These are phyloP conservation scores for Drosophila truncata DNA, from an alignment of 1,140 invertebrate species.

Conservation along the genomic window DNA sequence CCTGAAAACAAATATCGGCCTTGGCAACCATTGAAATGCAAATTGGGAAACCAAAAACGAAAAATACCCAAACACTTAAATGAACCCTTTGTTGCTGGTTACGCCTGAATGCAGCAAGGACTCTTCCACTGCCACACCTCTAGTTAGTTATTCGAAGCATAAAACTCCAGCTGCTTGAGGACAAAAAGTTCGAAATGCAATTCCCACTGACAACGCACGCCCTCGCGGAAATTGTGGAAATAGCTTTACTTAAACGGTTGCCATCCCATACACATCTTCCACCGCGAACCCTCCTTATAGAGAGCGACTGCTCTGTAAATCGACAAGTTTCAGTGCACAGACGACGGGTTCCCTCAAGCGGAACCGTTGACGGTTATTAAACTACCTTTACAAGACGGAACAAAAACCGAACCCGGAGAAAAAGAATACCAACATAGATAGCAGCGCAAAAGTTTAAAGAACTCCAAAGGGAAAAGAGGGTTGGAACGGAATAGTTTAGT, in stretches of 20 bases:
- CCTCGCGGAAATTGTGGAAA: slow-evolving; percentile 50
- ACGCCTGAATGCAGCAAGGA: slow-evolving; percentile 45
- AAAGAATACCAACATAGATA: slow-evolving; percentile 48
- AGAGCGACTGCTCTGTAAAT: slow-evolving; percentile 24
- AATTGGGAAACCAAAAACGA: slow-evolving; percentile 35
- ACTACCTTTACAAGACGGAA: slow-evolving; percentile 52
- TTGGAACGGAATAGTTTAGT: slow-evolving; percentile 42
- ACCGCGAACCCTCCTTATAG: slow-evolving; percentile 16
- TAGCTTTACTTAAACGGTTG: slow-evolving; percentile 49
- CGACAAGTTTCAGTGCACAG: slow-evolving; percentile 32
- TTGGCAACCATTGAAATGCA: slow-evolving; percentile 58
- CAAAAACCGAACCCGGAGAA: slow-evolving; percentile 20
- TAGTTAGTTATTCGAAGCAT: slow-evolving; percentile 5
- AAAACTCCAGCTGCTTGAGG: slow-evolving; percentile 10
- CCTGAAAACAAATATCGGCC: slow-evolving; percentile 29
- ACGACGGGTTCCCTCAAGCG: slow-evolving; percentile 61
- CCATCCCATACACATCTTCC: slow-evolving; percentile 11
- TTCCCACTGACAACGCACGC: slow-evolving; percentile 48
- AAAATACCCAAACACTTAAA: slow-evolving; percentile 51
- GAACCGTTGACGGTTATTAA: slow-evolving; percentile 78
- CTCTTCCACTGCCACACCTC: slow-evolving; percentile 4
- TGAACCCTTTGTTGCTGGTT: slow-evolving; percentile 22
- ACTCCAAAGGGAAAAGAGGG: slow-evolving; percentile 11
- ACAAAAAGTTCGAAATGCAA: slow-evolving; percentile 36
- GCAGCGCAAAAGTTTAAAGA: slow-evolving; percentile 47